Conservation (phyloP, 2,888 invertebrate species). For the Busseola fusca region DNA sequence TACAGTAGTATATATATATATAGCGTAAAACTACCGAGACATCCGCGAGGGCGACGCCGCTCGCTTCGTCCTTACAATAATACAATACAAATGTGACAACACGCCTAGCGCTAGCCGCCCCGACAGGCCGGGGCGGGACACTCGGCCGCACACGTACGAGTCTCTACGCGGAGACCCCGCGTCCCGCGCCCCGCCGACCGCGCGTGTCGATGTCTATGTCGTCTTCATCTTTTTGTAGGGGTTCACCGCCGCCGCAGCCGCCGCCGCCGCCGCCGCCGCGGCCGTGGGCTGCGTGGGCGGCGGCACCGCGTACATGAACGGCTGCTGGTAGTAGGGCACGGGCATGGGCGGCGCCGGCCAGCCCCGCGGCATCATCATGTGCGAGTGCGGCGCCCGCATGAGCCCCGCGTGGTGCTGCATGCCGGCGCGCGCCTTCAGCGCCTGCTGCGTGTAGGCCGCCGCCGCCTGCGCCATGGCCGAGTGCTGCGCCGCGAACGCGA, state of each 20-base stretch:
- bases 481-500: constrained; percentile 86
- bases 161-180: constrained; percentile 88
- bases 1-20: constrained; percentile 83
- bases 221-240: constrained; percentile 98
- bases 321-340: constrained; percentile 87
- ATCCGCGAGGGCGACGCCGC: constrained; percentile 83
- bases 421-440: constrained; percentile 93
- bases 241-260: constrained; percentile 89
- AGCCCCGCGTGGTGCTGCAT: constrained; percentile 75
- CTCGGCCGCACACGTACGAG: constrained; percentile 84
- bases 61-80: constrained; percentile 87
- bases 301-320: constrained; percentile 87
- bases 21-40: constrained; percentile 88
- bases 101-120: constrained; percentile 87
- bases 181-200: constrained; percentile 84
- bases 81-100: constrained; percentile 89
- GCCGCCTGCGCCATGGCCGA: constrained; percentile 85
- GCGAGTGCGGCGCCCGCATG: constrained; percentile 83
- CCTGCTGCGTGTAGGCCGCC: constrained; percentile 86
- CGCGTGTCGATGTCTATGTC: constrained; percentile 87
- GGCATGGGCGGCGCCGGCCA: constrained; percentile 86
- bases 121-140: constrained; percentile 85
- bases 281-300: constrained; percentile 83
- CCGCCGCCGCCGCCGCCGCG: constrained; percentile 80
- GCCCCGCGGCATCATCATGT: constrained; percentile 84